These are phyloP conservation scores for Sarcophaga subvicina DNA, from an alignment of 2,888 invertebrate species.

Conservation along the genomic window DNA sequence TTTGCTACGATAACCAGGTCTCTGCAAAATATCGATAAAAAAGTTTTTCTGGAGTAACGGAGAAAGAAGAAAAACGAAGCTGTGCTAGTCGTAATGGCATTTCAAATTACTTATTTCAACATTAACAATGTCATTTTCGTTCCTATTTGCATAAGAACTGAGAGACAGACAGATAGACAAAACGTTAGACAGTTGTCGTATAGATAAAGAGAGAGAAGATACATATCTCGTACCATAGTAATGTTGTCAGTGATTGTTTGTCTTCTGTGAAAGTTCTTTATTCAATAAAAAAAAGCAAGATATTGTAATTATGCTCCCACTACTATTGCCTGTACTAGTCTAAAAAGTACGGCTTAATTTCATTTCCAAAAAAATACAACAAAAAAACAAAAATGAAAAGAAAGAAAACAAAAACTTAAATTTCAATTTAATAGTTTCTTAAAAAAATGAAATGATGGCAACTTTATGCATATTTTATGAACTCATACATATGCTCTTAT, in stretches of 20 bases:
- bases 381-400: background rate
- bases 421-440: slow-evolving; percentile 44
- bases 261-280: background rate
- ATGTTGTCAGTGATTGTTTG: background rate
- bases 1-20: background rate
- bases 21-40: background rate
- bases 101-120: slow-evolving; percentile 27
- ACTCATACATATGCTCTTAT: no score
- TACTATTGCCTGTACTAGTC: slow-evolving; percentile 6
- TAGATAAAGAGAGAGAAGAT: background rate
- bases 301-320: slow-evolving; percentile 31
- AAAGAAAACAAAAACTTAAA: slow-evolving; percentile 23
- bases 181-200: background rate
- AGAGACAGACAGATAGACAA: background rate
- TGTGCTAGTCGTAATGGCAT: slow-evolving; percentile 39
- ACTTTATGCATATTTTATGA: background rate
- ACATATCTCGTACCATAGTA: background rate
- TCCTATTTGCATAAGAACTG: background rate
- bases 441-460: slow-evolving; percentile 7
- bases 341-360: slow-evolving; percentile 36
- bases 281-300: slow-evolving; percentile 5
- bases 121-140: slow-evolving; percentile 20
- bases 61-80: background rate
- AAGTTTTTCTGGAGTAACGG: background rate
- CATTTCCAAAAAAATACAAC: background rate